These are phyloP conservation scores for Anoncus sp. DNA, from an alignment of 2,888 invertebrate species.

Conservation along the genomic window DNA sequence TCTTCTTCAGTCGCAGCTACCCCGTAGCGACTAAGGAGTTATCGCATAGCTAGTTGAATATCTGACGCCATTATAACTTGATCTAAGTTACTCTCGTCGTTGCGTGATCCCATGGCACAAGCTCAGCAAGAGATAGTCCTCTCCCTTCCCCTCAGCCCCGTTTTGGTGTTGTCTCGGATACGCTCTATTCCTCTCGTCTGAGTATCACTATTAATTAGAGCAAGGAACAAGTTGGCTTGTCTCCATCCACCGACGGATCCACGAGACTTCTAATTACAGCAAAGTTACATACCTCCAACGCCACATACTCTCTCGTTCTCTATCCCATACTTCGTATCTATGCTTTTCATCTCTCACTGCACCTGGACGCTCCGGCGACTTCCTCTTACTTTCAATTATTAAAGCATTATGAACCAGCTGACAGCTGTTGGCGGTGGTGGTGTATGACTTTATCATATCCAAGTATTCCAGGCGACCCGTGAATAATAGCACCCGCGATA, in stretches of 20 bases:
- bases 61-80: constrained; percentile 72
- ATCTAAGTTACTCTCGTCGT: constrained; percentile 67
- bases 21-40: constrained; percentile 48
- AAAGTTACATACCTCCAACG: constrained; percentile 70
- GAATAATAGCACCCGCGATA: constrained; percentile 16
- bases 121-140: constrained; percentile 35
- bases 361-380: constrained; percentile 44
- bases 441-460: constrained; percentile 24
- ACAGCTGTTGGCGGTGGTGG: constrained; percentile 61
- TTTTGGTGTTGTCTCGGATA: constrained; percentile 47
- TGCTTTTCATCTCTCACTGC: constrained; percentile 52
- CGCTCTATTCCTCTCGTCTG: constrained; percentile 48
- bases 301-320: constrained; percentile 14
- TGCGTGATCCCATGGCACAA: constrained; percentile 52
- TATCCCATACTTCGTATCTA: constrained; percentile 1
- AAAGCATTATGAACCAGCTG: constrained; percentile 71
- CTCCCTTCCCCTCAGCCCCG: constrained; percentile 19
- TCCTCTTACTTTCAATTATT: constrained; percentile 75
- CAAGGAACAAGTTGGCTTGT: constrained; percentile 73
- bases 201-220: constrained; percentile 79
- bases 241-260: constrained; percentile 71
- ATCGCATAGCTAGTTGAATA: constrained; percentile 65
- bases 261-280: constrained; percentile 75
- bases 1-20: neutral
- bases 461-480: constrained; percentile 3